phyloP scores from a whole-genome alignment of 2,888 invertebrate genomes.

The Hirtodrosophila alboralis region DNA sequence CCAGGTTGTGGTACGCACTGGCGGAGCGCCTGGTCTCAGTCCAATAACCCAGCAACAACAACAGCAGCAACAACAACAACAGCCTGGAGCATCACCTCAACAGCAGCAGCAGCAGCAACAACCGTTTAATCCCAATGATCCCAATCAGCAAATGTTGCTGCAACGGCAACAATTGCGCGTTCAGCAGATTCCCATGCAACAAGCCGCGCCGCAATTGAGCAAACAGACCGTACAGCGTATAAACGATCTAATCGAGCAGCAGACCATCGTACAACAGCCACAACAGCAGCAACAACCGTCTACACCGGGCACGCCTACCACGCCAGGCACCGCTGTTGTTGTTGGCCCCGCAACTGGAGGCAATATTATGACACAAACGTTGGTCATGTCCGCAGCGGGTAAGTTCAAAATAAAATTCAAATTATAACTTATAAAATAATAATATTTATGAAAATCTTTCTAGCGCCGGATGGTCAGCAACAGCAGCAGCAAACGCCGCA shows the following conservation, averaged over 20 bases:
- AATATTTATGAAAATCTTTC: too few relatives aligned
- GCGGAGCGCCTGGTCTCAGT: constrained; percentile 82
- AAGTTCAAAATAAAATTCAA: constrained; percentile 16
- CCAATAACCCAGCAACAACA: constrained; percentile 80
- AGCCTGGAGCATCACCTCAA: constrained; percentile 42
- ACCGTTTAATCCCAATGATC: constrained; percentile 80
- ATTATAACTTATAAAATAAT: too few relatives aligned
- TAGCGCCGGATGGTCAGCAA: constrained; percentile 69
- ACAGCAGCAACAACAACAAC: constrained; percentile 64
- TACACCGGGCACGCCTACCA: constrained; percentile 61
- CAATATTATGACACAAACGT: constrained; percentile 75
- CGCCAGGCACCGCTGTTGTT: constrained; percentile 49
- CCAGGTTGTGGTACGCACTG: constrained; percentile 85
- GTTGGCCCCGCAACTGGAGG: constrained; percentile 43
- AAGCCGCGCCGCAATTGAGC: constrained; percentile 67
- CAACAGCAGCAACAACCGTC: constrained; percentile 42
- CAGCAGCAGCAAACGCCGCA: constrained; percentile 86
- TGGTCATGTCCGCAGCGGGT: constrained; percentile 70
- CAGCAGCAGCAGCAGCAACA: constrained; percentile 63
- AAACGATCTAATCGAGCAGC: constrained; percentile 73
- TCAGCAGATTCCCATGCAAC: constrained; percentile 80
- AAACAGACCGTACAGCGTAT: constrained; percentile 82
- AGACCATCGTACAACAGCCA: constrained; percentile 67
- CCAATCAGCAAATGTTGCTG: constrained; percentile 82
- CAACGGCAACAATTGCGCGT: constrained; percentile 82